A percentile compares a stretch with the other conserved stretches of the same genome.
Evolutionary conservation across 1,140 invertebrate species (phyloP).

Genomic region (Drosophila nasuta): DNA sequence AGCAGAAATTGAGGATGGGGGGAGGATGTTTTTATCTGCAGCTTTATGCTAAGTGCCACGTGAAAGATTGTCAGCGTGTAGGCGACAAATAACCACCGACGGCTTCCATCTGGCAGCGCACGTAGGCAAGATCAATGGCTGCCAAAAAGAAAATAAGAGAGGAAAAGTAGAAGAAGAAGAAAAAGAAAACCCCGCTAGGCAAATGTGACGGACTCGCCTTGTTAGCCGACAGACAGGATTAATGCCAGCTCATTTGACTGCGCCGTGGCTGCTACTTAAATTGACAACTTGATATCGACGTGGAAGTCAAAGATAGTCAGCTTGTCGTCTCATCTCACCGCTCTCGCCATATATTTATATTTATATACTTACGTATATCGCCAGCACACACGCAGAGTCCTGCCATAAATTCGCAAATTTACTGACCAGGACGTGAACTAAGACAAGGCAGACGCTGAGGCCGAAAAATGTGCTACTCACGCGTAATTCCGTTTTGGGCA

Average conservation of each 20-base stretch:
- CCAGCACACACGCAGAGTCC: slow-evolving; percentile 19
- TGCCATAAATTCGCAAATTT: slow-evolving; percentile 51
- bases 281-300: slow-evolving; percentile 71
- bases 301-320: slow-evolving; percentile 2
- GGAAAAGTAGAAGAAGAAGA: no score
- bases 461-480: slow-evolving; percentile 56
- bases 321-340: neutral
- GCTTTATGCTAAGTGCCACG: slow-evolving; percentile 72
- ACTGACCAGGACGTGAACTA: slow-evolving; percentile 12
- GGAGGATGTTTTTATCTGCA: slow-evolving; percentile 32
- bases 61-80: slow-evolving; percentile 64
- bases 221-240: slow-evolving; percentile 57
- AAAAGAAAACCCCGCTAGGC: neutral
- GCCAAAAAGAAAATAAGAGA: neutral
- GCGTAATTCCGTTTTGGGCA: slow-evolving; percentile 62
- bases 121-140: slow-evolving; percentile 54
- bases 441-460: neutral
- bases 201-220: slow-evolving; percentile 28
- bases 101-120: slow-evolving; percentile 5
- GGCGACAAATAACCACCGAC: slow-evolving; percentile 61
- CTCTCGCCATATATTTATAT: neutral
- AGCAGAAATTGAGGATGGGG: neutral
- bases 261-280: neutral
- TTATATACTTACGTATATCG: slow-evolving; percentile 1
- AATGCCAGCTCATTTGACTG: slow-evolving; percentile 75